phyloP scores from a whole-genome alignment of 2,888 invertebrate species.

The Cosmopolites sordidus region DNA sequence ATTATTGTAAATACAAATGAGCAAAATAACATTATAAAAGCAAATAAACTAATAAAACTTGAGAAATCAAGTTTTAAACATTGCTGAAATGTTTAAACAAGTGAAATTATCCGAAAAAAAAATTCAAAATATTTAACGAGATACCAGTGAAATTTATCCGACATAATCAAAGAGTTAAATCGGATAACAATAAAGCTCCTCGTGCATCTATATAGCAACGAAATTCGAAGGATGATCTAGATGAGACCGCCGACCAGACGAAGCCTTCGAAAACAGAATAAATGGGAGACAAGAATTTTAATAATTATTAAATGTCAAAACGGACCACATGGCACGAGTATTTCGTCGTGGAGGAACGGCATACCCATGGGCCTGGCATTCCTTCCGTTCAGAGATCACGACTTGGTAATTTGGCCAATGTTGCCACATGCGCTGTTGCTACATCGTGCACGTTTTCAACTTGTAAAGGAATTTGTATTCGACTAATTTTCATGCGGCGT shows the following conservation, averaged over 20 bases:
- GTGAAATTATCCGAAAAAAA: too few species aligned
- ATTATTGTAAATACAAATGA: too few species aligned
- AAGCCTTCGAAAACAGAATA: background rate
- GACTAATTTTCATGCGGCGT: too few species aligned
- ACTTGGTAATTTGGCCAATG: conserved; percentile 21
- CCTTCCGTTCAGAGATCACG: conserved; percentile 10
- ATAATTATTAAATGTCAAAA: conserved; percentile 13
- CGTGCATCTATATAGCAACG: background rate
- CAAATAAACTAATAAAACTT: too few species aligned
- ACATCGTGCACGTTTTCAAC: background rate
- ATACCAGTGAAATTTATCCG: too few species aligned
- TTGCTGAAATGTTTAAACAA: too few species aligned
- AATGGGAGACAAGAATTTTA: conserved; percentile 5
- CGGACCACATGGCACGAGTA: conserved; percentile 20
- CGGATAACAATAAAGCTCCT: background rate
- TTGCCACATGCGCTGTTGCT: conserved; percentile 14
- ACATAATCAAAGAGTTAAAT: too few species aligned
- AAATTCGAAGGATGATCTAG: background rate
- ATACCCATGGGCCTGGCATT: conserved; percentile 20
- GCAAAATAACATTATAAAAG: too few species aligned
- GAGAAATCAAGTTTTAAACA: too few species aligned
- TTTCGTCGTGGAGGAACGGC: conserved; percentile 16
- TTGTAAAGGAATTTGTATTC: too few species aligned
- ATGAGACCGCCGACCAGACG: background rate
- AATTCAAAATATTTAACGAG: too few species aligned